Base-by-base conservation (phyloP, 2,888 invertebrate genomes). In the Agrenia bidenticulata region DNA sequence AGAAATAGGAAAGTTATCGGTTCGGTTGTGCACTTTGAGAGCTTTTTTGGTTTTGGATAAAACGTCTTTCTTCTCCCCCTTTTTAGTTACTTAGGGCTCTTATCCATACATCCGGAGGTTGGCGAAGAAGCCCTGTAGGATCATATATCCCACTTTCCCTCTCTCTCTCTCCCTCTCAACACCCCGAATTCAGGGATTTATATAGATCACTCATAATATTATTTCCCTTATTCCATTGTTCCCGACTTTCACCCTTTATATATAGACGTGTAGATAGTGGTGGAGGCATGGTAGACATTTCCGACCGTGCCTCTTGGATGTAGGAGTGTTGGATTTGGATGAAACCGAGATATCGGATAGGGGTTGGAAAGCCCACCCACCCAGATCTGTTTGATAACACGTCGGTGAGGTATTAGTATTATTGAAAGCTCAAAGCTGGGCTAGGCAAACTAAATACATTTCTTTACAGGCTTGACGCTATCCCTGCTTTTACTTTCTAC, bases 21-120 rank as follows among this genome's bases (percentile, higher is more conserved):
- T 26, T 58, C 56, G 39, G 42, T 23, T 42, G 42, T 58, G 41
- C 57, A 57, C 57, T 57, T 57, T 57, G 49, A 58, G 45, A 58
- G 58, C 42, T 58, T 58, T 58, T 58, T 41, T 17, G 23, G 42
- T 42, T 42, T 21, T 39, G 57, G 49, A 45, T 49, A 49, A 58
- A 45, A 45, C 45, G 45, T 15, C 45, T 45, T 45, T 45, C 45
- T 45, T 45, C 45, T 15, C 45, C 45, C 45, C 45, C 45, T 45
- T 45, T 45, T 15, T 45, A 45, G 9, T 45, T 45, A 45, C 45
- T 45, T 19, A 45, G 19, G 45, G 45, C 45, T 45, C 45, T 45
- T 45, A 45, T 45, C 45, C 45, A 45, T 45, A 45, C 45, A 45
- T 45, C 45, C 45, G 45, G 45, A 45, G 45, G 45, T 45, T 45